Evolutionary conservation across 2,888 invertebrate genomes (phyloP).

Genomic region (Xanthia togata): DNA sequence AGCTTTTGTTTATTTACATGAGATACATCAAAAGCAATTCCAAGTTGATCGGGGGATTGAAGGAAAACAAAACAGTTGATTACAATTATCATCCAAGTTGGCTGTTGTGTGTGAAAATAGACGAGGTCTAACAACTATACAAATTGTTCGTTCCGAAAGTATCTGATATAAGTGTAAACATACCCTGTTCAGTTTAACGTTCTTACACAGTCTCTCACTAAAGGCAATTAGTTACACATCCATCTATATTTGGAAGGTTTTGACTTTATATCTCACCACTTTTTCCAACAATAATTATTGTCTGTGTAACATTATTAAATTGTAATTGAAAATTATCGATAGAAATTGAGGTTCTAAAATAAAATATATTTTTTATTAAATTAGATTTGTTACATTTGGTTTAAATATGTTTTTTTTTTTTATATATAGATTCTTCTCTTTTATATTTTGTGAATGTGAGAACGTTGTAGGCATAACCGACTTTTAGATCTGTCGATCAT

Average conservation of each 20-base stretch:
- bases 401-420: too few relatives aligned
- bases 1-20: constrained; percentile 45
- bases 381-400: too few relatives aligned
- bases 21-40: constrained; percentile 53
- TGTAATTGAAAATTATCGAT: too few relatives aligned
- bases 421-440: too few relatives aligned
- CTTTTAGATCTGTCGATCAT: too few relatives aligned
- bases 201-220: background rate
- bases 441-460: too few relatives aligned
- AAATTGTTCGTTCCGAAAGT: background rate
- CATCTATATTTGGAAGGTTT: background rate
- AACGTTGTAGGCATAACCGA: too few relatives aligned
- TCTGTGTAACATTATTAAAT: too few relatives aligned
- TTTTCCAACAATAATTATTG: too few relatives aligned
- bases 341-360: too few relatives aligned
- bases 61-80: constrained; percentile 41
- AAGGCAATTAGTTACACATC: background rate
- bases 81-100: constrained; percentile 21
- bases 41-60: constrained; percentile 22
- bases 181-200: background rate
- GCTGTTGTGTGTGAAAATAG: constrained; percentile 30
- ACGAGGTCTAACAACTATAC: constrained; percentile 24
- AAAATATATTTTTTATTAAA: too few relatives aligned
- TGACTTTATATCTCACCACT: background rate
- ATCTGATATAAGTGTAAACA: background rate